Conservation (phyloP, 2,113 vertebrate genomes). For the Mixornis gularis region DNA sequence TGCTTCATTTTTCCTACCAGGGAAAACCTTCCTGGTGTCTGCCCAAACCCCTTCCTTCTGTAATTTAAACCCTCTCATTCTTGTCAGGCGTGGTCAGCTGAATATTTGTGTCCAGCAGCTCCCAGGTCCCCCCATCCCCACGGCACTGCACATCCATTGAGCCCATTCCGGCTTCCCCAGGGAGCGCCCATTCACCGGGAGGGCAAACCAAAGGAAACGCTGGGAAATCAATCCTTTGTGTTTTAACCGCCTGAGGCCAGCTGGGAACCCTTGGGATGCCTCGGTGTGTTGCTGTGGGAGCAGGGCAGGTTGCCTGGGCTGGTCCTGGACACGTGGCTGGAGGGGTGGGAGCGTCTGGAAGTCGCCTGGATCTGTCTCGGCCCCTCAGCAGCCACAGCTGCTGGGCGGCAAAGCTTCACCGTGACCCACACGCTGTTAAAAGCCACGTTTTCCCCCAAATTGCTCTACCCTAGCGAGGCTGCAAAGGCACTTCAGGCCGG, state of each 20-base stretch:
- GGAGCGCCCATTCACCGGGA: rapidly evolving
- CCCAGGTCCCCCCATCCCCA: not conserved
- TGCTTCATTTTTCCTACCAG: not conserved
- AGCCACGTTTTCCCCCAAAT: not conserved
- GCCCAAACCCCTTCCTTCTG: not conserved
- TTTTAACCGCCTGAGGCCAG: not conserved
- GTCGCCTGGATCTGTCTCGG: not conserved
- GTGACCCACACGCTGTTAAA: not conserved
- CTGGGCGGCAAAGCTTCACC: not conserved
- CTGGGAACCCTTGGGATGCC: not conserved
- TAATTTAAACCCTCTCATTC: not conserved
- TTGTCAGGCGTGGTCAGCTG: not conserved
- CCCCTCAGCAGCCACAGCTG: not conserved
- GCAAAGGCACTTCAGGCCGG: not conserved
- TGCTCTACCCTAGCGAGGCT: not conserved
- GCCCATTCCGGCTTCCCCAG: not conserved
- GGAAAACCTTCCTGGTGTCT: not conserved
- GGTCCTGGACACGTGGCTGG: rapidly evolving
- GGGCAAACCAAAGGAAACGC: not conserved
- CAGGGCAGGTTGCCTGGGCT: not conserved
- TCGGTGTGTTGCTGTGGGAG: rapidly evolving
- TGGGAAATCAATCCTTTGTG: not conserved
- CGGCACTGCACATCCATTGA: rapidly evolving
- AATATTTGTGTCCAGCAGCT: not conserved
- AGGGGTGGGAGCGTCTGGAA: not conserved